Conservation (phyloP, 37 sponge, comb jelly and placozoan genomes). For the Crambe crambe region DNA sequence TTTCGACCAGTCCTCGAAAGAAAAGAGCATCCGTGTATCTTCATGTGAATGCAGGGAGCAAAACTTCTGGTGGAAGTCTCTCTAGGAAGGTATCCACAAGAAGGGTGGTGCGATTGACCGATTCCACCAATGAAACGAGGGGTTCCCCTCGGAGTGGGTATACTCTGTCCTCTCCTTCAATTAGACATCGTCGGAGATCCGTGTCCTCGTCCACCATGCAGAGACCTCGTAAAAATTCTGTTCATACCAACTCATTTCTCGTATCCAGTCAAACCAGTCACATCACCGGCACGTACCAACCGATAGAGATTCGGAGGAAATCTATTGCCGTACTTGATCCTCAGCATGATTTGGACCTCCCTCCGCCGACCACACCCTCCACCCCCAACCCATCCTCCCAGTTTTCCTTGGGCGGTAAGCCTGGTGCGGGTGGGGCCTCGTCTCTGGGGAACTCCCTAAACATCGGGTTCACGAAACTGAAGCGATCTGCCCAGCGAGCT, state of each 20-base stretch:
- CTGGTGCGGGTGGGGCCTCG: neutral
- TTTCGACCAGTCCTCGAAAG: slow-evolving; percentile 4
- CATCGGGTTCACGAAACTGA: slow-evolving; percentile 16
- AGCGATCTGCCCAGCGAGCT: slow-evolving; percentile 21
- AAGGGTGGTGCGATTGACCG: neutral
- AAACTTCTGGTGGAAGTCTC: neutral
- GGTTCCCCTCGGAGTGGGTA: neutral
- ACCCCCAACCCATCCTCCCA: neutral
- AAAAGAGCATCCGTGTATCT: slow-evolving; percentile 41
- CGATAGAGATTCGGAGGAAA: neutral
- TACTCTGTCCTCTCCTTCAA: neutral
- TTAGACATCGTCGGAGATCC: neutral
- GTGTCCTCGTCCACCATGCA: neutral
- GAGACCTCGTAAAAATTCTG: neutral
- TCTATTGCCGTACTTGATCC: neutral
- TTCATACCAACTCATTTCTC: neutral
- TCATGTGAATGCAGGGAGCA: slow-evolving; percentile 19
- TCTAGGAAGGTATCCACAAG: neutral
- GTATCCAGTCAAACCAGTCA: neutral
- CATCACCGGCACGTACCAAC: neutral
- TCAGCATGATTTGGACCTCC: neutral
- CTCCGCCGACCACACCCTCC: slow-evolving; percentile 3
- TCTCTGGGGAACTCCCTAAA: slow-evolving; percentile 16
- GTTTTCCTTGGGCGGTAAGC: neutral
- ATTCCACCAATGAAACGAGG: neutral